phyloP scores from a whole-genome alignment of 2,113 vertebrate species.

The Diadophis punctatus region DNA sequence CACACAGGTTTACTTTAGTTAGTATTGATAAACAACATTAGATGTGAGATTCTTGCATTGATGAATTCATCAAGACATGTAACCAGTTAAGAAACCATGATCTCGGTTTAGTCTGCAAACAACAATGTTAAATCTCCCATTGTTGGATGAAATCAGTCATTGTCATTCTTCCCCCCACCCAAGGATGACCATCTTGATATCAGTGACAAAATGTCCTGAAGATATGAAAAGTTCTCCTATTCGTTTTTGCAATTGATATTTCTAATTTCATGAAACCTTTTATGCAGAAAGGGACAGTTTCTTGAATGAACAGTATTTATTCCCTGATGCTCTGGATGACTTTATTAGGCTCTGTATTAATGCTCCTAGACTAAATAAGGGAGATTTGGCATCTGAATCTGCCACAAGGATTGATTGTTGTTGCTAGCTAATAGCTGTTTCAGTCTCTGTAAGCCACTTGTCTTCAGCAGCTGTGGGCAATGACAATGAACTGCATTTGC shows the following conservation, averaged over 20 bases:
- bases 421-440: not conserved
- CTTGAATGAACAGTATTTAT: not conserved
- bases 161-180: not conserved
- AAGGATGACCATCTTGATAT: not conserved
- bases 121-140: not conserved
- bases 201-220: not conserved
- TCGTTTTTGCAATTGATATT: not conserved
- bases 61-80: not conserved
- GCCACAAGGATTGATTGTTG: not conserved
- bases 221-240: not conserved
- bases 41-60: not conserved
- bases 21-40: not conserved
- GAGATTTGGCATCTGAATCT: not conserved
- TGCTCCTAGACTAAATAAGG: not conserved
- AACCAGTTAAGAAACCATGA: not conserved
- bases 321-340: not conserved
- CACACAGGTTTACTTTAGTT: not conserved
- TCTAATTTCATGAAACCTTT: not conserved
- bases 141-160: not conserved
- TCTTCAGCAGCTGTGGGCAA: not conserved
- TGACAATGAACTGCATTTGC: not conserved
- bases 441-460: not conserved
- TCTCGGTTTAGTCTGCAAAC: not conserved
- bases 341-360: not conserved
- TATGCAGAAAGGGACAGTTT: not conserved